Conservation (phyloP, 1,140 invertebrate genomes). For the Frieseomelitta varia region DNA sequence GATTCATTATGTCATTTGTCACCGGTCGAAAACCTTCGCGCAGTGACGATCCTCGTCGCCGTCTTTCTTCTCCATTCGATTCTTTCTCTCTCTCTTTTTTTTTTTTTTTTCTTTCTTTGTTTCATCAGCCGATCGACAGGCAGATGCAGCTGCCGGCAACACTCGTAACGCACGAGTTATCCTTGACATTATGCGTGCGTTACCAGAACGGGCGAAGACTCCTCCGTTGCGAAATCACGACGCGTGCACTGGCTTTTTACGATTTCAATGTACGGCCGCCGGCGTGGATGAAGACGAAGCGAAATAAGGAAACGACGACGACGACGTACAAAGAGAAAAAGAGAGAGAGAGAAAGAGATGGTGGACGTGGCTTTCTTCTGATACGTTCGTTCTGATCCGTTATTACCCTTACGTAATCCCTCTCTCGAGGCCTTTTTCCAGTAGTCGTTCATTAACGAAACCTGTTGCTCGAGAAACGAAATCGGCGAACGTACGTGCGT, state of each 20-base stretch:
- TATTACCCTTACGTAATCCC: conserved; percentile 44
- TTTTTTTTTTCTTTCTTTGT: neutral
- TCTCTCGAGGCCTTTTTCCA: conserved; percentile 8
- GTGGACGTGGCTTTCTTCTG: neutral
- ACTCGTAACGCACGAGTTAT: conserved; percentile 74
- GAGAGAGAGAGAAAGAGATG: neutral
- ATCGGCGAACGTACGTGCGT: conserved; percentile 3
- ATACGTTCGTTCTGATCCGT: conserved; percentile 17
- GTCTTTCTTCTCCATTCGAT: conserved; percentile 9
- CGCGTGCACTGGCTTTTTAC: conserved; percentile 9
- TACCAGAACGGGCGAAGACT: conserved; percentile 60
- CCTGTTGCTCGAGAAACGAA: conserved; percentile 52
- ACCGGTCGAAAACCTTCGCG: neutral
- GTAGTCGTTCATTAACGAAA: conserved; percentile 50
- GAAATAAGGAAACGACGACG: too few relatives aligned
- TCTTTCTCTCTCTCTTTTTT: neutral
- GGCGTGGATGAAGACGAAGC: neutral
- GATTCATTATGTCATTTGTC: conserved; percentile 52
- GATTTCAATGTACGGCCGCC: conserved; percentile 17
- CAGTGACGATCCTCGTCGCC: neutral
- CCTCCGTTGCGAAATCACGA: conserved; percentile 69
- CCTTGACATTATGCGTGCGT: conserved; percentile 78
- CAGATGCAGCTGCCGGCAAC: conserved; percentile 69
- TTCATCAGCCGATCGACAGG: conserved; percentile 12
- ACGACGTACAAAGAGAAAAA: too few relatives aligned